Conservation (phyloP, 1,140 invertebrate species). For the Anoplolepis gracilipes region DNA sequence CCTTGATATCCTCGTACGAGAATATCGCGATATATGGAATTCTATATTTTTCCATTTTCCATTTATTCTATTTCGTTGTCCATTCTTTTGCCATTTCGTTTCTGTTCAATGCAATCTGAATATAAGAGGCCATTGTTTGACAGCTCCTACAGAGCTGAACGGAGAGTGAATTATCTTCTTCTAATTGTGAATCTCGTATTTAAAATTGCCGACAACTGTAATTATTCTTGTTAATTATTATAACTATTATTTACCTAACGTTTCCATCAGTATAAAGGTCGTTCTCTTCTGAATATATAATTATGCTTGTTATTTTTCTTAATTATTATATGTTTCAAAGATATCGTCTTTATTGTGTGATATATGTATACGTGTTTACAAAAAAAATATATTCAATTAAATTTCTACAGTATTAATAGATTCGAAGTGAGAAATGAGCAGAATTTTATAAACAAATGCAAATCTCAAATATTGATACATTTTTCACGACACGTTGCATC, state of each 20-base stretch:
- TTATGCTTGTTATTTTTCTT: neutral
- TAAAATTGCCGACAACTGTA: neutral
- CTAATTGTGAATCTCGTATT: conserved; percentile 6
- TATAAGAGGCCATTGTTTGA: conserved; percentile 13
- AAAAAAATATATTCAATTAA: neutral
- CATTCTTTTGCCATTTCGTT: conserved; percentile 48
- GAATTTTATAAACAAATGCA: neutral
- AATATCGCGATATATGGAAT: conserved; percentile 55
- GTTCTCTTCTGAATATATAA: neutral
- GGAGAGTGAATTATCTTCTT: neutral
- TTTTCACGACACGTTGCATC: neutral
- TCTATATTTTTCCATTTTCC: conserved; percentile 57
- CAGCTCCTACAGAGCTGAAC: neutral
- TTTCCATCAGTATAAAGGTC: neutral
- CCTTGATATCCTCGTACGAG: conserved; percentile 45
- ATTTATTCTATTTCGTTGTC: conserved; percentile 54
- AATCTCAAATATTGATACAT: neutral
- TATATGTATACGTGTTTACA: neutral
- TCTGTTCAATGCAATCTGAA: conserved; percentile 33
- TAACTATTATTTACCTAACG: neutral
- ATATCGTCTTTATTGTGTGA: neutral
- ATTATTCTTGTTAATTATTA: neutral
- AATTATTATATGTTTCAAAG: neutral
- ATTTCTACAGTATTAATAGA: neutral
- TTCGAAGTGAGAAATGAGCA: neutral